Evolutionary conservation across 2,113 vertebrate species (phyloP).

Genomic region (Lasiurus borealis): DNA sequence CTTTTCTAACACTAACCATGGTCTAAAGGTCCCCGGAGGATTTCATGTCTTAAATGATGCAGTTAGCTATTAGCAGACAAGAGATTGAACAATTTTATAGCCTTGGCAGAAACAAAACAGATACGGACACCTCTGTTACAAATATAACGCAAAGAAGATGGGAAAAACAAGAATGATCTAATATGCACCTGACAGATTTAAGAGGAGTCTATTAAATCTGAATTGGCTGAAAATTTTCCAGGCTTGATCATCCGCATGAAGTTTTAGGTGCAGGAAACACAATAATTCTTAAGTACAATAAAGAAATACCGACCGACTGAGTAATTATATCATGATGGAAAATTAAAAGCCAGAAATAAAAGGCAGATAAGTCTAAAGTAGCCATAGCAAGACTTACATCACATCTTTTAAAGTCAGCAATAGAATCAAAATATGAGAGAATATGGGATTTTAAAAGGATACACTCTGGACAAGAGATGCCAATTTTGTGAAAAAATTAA

Average conservation of each 20-base stretch:
- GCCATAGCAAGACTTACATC: background rate
- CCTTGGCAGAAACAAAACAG: background rate
- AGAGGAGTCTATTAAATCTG: background rate
- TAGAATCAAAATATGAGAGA: background rate
- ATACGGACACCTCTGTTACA: background rate
- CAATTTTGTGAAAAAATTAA: background rate
- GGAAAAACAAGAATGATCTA: background rate
- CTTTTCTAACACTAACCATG: background rate
- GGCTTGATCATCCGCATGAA: background rate
- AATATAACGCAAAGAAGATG: background rate
- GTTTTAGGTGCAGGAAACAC: background rate
- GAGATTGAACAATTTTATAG: background rate
- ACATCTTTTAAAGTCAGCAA: background rate
- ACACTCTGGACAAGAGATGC: background rate
- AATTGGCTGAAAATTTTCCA: background rate
- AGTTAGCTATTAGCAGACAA: constrained; percentile 16
- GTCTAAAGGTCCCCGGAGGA: constrained; percentile 6
- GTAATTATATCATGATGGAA: background rate
- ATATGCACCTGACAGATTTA: background rate
- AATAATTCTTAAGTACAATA: background rate
- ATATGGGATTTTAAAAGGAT: background rate
- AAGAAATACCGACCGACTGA: background rate
- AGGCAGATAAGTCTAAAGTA: background rate
- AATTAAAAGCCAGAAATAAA: background rate
- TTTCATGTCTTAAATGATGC: background rate